A percentile compares a stretch with the other conserved stretches of the same genome.
Evolutionary conservation across 2,113 vertebrate genomes (phyloP).

Genomic region (Ramphastos sulfuratus): DNA sequence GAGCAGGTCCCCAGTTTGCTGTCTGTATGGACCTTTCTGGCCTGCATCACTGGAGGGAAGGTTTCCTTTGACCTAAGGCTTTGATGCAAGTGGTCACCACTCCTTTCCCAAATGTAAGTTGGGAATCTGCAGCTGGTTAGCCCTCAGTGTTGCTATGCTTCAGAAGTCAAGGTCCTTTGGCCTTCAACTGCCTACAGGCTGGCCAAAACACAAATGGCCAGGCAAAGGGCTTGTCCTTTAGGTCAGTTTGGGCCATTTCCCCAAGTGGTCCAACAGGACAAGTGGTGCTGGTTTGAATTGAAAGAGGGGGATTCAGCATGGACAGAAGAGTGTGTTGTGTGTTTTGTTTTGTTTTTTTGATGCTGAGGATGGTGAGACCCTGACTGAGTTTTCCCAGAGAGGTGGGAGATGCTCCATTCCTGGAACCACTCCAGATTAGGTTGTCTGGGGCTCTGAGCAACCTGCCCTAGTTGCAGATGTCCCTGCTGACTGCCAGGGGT

Average conservation of each 20-base stretch:
- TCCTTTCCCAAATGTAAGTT: not conserved
- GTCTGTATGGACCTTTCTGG: rapidly evolving
- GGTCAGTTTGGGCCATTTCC: rapidly evolving
- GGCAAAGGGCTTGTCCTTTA: not conserved
- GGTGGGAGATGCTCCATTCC: too few species aligned
- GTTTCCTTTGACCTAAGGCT: not conserved
- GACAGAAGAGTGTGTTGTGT: too few species aligned
- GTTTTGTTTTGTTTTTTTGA: too few species aligned
- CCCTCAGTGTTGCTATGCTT: rapidly evolving
- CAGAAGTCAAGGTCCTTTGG: not conserved
- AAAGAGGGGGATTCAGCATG: too few species aligned
- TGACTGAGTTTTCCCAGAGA: too few species aligned
- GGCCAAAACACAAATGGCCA: rapidly evolving
- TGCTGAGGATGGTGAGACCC: too few species aligned
- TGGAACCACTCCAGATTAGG: too few species aligned
- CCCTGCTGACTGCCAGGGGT: too few species aligned
- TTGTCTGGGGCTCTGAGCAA: too few species aligned
- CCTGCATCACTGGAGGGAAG: rapidly evolving
- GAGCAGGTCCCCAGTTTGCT: not conserved
- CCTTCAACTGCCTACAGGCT: not conserved
- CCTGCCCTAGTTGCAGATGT: too few species aligned
- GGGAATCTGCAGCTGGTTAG: not conserved
- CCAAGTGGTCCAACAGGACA: too few species aligned
- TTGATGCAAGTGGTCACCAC: rapidly evolving
- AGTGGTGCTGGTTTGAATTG: too few species aligned